Evolutionary conservation across 2,797 vertebrate genomes (phyloP).

Genomic region (Lacerta agilis): DNA sequence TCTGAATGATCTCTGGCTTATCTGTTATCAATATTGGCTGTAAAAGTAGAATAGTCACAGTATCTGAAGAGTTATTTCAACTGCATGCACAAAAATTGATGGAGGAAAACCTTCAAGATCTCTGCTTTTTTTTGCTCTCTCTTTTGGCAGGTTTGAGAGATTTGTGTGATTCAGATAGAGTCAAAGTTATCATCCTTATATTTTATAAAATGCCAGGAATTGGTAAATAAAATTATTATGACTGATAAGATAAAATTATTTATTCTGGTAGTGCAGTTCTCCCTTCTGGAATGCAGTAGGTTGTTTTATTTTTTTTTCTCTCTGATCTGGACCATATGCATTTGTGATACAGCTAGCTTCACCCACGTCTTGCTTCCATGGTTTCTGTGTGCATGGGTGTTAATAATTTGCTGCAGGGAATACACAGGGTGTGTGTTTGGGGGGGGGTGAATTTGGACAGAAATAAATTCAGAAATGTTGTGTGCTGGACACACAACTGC

Average conservation of each 20-base stretch:
- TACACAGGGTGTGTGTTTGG: neutral
- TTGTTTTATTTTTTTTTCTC: neutral
- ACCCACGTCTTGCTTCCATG: neutral
- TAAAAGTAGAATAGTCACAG: neutral
- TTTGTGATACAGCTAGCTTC: neutral
- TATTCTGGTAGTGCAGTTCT: neutral
- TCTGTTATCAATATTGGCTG: neutral
- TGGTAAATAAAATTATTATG: neutral
- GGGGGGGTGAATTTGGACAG: neutral
- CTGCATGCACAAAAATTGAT: neutral
- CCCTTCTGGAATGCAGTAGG: neutral
- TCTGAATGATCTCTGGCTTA: neutral
- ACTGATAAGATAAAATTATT: neutral
- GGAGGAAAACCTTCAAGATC: neutral
- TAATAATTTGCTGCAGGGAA: neutral
- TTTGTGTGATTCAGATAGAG: neutral
- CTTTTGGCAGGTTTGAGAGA: slow-evolving; percentile 1
- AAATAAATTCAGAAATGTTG: neutral
- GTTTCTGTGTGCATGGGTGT: neutral
- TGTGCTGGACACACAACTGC: neutral
- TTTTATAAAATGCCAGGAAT: neutral
- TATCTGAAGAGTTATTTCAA: neutral
- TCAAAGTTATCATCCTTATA: neutral
- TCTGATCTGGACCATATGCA: neutral
- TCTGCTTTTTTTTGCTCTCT: neutral